These are phyloP conservation scores for Pelobates fuscus DNA, from an alignment of 2,113 vertebrate species.

Conservation along the genomic window DNA sequence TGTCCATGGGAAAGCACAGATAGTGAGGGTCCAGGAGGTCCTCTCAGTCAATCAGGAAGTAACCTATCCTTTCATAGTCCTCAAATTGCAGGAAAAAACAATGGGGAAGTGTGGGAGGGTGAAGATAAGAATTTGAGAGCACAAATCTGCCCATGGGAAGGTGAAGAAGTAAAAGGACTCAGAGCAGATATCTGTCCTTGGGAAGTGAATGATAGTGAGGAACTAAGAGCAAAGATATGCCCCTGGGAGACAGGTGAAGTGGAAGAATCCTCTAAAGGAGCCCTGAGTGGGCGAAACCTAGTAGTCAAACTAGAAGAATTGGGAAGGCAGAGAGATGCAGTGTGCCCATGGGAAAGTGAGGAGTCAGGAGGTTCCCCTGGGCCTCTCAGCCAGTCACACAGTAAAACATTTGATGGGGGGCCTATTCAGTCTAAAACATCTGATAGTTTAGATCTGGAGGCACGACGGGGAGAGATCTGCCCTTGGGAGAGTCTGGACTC, in stretches of 20 bases:
- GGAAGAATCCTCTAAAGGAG: not conserved
- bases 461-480: slow-evolving; percentile 55
- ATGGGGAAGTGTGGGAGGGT: not conserved
- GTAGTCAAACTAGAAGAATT: slow-evolving; percentile 27
- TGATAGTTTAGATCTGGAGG: accelerated
- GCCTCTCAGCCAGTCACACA: not conserved
- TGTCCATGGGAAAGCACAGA: slow-evolving; percentile 63
- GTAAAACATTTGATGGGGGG: not conserved
- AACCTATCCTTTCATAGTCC: slow-evolving; percentile 30
- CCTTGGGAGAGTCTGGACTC: slow-evolving; percentile 56
- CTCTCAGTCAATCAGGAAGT: slow-evolving; percentile 36
- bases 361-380: slow-evolving; percentile 42
- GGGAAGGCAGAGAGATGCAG: not conserved
- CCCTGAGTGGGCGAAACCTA: slow-evolving; percentile 1
- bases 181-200: not conserved
- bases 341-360: slow-evolving; percentile 9
- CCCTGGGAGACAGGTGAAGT: slow-evolving; percentile 42
- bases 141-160: slow-evolving; percentile 35
- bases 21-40: not conserved
- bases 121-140: accelerated
- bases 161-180: not conserved
- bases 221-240: slow-evolving; percentile 30
- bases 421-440: not conserved
- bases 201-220: slow-evolving; percentile 2
- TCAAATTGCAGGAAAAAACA: not conserved